A percentile compares a stretch with the other conserved stretches of the same genome.
phyloP scores from a whole-genome alignment of 2,113 vertebrate species.

The Misgurnus anguillicaudatus region DNA sequence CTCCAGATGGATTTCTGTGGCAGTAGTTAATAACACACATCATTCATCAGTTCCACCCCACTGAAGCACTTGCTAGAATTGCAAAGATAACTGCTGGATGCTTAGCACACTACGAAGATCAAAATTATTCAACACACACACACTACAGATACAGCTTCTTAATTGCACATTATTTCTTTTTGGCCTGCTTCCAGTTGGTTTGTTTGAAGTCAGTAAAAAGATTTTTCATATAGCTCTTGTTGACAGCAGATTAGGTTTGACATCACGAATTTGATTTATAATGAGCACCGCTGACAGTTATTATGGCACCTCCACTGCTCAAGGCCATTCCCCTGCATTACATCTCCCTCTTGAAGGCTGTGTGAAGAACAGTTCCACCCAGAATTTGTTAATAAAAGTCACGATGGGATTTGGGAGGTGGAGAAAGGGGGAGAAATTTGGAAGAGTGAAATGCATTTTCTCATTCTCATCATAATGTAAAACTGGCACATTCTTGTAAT shows the following conservation, averaged over 20 bases:
- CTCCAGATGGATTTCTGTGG: background rate
- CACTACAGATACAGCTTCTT: background rate
- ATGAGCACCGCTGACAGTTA: slow-evolving; percentile 24
- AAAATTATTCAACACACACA: background rate
- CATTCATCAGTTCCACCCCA: background rate
- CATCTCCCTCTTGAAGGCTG: slow-evolving; percentile 17
- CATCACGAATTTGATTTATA: slow-evolving; percentile 8
- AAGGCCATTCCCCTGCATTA: slow-evolving; percentile 47
- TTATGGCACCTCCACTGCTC: slow-evolving; percentile 34
- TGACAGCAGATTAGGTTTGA: background rate
- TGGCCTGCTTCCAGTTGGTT: background rate
- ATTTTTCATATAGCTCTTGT: background rate
- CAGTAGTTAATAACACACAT: background rate
- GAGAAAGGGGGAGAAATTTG: slow-evolving; percentile 12
- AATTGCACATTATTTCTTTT: background rate
- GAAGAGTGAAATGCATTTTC: slow-evolving; percentile 13
- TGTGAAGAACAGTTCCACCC: background rate
- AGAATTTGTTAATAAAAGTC: slow-evolving; percentile 24
- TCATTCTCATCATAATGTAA: background rate
- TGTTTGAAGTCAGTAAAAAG: background rate
- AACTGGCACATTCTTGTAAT: slow-evolving; percentile 8
- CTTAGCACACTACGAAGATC: background rate
- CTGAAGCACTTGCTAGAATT: background rate
- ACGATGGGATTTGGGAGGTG: slow-evolving; percentile 1
- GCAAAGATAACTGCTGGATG: background rate